Evolutionary conservation across 1,140 invertebrate species (phyloP).

Genomic region (Macrostomum lignano): DNA sequence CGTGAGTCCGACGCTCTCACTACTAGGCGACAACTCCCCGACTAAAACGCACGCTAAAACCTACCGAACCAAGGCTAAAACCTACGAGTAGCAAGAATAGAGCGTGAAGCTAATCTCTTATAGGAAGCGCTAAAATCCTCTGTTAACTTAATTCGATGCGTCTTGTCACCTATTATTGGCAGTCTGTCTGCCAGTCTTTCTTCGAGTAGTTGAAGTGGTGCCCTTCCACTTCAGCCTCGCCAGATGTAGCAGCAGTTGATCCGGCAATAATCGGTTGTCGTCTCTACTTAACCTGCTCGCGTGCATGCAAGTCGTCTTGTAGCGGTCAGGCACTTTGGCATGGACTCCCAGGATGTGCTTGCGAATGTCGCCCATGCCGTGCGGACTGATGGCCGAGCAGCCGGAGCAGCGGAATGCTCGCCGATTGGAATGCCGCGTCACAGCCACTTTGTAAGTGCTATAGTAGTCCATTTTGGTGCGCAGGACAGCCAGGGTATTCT

Average conservation of each 20-base stretch:
- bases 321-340: conserved; percentile 2
- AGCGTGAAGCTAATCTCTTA: no score
- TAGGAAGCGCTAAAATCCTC: no score
- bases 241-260: conserved; percentile 2
- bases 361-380: conserved; percentile 3
- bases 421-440: neutral
- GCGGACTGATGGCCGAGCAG: neutral
- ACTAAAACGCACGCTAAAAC: no score
- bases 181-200: no score
- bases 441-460: neutral
- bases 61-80: no score
- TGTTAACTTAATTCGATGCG: neutral
- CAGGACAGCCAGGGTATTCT: no score
- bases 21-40: no score
- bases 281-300: conserved; percentile 2
- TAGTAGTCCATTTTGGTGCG: conserved; percentile 4
- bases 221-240: neutral
- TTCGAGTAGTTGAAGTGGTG: neutral
- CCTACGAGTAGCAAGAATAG: no score
- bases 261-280: neutral
- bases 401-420: conserved; percentile 3
- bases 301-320: conserved; percentile 1
- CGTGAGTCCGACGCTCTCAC: no score
- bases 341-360: conserved; percentile 6
- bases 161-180: no score